These are phyloP conservation scores for Neopipo cinnamomea DNA, from an alignment of 2,113 vertebrate species.

Conservation along the genomic window DNA sequence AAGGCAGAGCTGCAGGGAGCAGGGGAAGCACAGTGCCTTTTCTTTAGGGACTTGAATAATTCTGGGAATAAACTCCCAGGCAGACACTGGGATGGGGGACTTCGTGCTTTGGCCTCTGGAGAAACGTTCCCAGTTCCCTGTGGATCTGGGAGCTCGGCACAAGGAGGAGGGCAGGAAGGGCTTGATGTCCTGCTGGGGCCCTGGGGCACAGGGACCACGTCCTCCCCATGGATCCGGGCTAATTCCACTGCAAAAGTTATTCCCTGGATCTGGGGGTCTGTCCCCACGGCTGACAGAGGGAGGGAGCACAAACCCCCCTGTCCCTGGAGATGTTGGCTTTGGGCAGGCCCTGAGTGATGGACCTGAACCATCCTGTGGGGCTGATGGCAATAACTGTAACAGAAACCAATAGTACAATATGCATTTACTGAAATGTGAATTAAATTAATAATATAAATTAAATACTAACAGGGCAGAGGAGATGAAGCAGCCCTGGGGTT, in stretches of 20 bases:
- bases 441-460: neutral
- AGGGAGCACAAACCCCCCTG: neutral
- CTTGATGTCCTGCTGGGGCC: neutral
- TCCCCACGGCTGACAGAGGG: fast-evolving
- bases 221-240: fast-evolving
- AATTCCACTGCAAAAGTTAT: fast-evolving
- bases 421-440: too few relatives aligned
- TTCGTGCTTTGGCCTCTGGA: neutral
- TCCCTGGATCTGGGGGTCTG: neutral
- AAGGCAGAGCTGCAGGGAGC: neutral
- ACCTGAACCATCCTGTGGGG: neutral
- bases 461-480: neutral
- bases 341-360: fast-evolving
- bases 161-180: neutral
- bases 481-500: neutral
- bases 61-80: neutral
- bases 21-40: neutral
- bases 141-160: neutral
- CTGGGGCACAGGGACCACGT: neutral
- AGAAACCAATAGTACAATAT: neutral
- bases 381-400: fast-evolving
- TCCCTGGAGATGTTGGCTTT: fast-evolving
- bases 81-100: neutral
- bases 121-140: fast-evolving
- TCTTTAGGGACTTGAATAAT: neutral